Conservation (phyloP, 2,113 vertebrate species). For the Cisticola juncidis region DNA sequence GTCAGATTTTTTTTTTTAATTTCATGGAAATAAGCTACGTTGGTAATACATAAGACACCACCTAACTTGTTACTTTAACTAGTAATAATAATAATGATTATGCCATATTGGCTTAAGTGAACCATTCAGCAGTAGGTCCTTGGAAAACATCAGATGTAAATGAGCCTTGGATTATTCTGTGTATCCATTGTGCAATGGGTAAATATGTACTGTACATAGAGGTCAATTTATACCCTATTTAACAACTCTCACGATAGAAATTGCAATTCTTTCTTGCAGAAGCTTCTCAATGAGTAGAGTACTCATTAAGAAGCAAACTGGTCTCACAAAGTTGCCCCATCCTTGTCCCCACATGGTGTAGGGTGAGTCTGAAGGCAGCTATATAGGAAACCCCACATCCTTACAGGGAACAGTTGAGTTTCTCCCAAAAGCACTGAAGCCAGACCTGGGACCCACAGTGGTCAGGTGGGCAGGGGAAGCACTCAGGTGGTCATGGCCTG, state of each 20-base stretch:
- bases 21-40: background rate
- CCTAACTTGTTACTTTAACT: background rate
- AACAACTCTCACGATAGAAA: background rate
- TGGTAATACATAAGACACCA: background rate
- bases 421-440: background rate
- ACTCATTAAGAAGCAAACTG: background rate
- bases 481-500: fast-evolving
- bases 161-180: background rate
- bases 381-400: fast-evolving
- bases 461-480: background rate
- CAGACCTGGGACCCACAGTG: too few relatives aligned
- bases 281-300: background rate
- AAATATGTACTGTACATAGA: background rate
- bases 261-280: background rate
- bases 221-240: background rate
- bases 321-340: background rate
- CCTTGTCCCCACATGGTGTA: fast-evolving
- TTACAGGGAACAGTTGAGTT: background rate
- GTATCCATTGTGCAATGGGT: fast-evolving
- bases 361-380: fast-evolving
- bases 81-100: background rate
- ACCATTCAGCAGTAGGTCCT: background rate
- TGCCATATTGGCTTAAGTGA: background rate
- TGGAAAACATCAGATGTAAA: background rate
- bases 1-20: background rate